Evolutionary conservation across 2,888 invertebrate species (phyloP).

Genomic region (Drosophila atroscutellata): DNA sequence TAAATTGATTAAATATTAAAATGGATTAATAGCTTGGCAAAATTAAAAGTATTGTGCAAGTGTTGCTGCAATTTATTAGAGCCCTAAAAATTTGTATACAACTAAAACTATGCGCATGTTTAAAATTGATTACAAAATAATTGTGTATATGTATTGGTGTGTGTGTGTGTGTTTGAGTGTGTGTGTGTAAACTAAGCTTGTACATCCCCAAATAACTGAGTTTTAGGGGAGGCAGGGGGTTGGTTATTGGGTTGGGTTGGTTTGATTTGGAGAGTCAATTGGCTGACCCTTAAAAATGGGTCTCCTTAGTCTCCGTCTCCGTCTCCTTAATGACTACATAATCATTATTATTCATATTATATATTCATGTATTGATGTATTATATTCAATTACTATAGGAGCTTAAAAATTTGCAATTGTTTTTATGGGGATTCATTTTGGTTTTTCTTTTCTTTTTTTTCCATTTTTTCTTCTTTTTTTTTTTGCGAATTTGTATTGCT

Average conservation of each 20-base stretch:
- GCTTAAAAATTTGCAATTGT: constrained; percentile 54
- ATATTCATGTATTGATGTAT: constrained; percentile 43
- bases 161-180: constrained; percentile 16
- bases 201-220: constrained; percentile 59
- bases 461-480: constrained; percentile 1
- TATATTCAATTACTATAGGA: constrained; percentile 73
- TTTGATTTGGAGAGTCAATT: not conserved
- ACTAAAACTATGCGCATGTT: constrained; percentile 69
- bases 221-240: constrained; percentile 34
- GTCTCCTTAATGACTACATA: constrained; percentile 63
- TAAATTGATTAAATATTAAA: constrained; percentile 7
- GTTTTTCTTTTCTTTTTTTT: constrained; percentile 8
- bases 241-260: not conserved
- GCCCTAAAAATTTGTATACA: constrained; percentile 75
- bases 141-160: constrained; percentile 33
- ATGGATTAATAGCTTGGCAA: constrained; percentile 44
- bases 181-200: constrained; percentile 54
- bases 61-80: constrained; percentile 70
- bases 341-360: constrained; percentile 58
- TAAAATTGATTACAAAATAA: constrained; percentile 75
- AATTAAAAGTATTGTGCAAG: constrained; percentile 53
- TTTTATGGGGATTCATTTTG: constrained; percentile 24
- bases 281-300: constrained; percentile 68
- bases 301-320: constrained; percentile 46
- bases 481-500: constrained; percentile 40